phyloP scores from a whole-genome alignment of 2,113 vertebrate genomes.

The Leucopternis melanops region DNA sequence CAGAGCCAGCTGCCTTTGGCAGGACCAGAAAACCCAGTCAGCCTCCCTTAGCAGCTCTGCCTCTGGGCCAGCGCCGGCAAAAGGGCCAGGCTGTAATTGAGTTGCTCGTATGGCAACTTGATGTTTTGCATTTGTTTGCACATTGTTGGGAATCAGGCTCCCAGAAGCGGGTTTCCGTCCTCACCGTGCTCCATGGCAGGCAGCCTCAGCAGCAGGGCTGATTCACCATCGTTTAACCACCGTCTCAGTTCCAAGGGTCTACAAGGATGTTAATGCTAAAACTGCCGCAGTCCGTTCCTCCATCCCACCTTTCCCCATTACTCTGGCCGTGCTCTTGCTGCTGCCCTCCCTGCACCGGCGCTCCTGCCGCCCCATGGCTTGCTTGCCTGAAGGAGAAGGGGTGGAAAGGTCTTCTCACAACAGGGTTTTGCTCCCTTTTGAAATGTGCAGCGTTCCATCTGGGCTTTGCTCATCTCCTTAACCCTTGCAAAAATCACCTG shows the following conservation, averaged over 20 bases:
- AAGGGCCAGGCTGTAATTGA: neutral
- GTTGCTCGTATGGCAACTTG: neutral
- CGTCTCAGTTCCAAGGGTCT: neutral
- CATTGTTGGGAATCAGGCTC: neutral
- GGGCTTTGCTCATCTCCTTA: neutral
- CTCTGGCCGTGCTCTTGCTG: neutral
- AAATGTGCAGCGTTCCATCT: neutral
- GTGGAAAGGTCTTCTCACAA: neutral
- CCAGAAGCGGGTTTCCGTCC: neutral
- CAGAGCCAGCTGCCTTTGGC: neutral
- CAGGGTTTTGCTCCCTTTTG: neutral
- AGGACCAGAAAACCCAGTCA: neutral
- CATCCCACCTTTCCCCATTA: neutral
- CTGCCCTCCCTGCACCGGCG: neutral
- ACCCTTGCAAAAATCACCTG: neutral
- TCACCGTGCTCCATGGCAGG: neutral
- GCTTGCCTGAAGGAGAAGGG: neutral
- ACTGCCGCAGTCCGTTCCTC: rapidly evolving
- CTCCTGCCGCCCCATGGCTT: neutral
- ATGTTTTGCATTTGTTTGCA: neutral
- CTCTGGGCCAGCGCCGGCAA: neutral
- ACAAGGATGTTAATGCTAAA: neutral
- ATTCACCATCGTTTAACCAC: neutral
- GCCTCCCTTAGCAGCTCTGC: neutral
- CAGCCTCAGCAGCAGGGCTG: neutral